Base-by-base conservation (phyloP, 2,888 invertebrate species). In the Rhagophthalmus giganteus region DNA sequence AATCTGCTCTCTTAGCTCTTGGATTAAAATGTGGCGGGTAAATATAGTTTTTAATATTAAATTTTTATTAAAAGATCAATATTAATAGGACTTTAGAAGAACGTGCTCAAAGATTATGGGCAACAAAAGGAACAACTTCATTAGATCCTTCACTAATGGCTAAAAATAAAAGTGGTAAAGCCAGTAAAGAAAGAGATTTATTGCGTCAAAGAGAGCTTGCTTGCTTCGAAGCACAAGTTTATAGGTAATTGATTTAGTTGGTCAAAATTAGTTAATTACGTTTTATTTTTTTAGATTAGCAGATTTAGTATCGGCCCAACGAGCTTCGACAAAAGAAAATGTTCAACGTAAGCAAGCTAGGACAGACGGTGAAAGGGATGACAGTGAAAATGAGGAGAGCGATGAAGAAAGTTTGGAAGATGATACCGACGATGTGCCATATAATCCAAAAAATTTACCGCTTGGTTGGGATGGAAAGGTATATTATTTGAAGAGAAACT, bases 381-480 rank as follows among this genome's bases (percentile, higher is more conserved):
- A 95, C 70, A 93, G 92, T 35, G 93, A 93, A 69, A 90, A 86
- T 12, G 94, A 94, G 64, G 92, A 88, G 37, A 91, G 90, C 62
- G 93, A 82, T 2, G 81, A 81, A 35, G 85, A 85, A 58, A 88
- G 87, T 34, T 90, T 90, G 32, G 90, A 94, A 53, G 92, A 92
- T 64, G 85, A 86, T 53, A 93, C 94, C 61, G 93, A 95, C 57
- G 95, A 96, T 69, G 93, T 98, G 20, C 98, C 98, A 0, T 99
- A 99, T 74, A 99, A 99, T 78, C 99, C 99, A 0, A 99, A 99
- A 77, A 99, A 99, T 78, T 78, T 99, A 45, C 99, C 99, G 0
- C 83, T 99, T 0, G 99, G 98, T 0, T 99, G 97, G 97, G 98
- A 98, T 76, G 97, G 97, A 44, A 98, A 97, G 79, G 88, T 87